Evolutionary conservation across 2,113 vertebrate genomes (phyloP).

Genomic region (Sphaerodactylus townsendi): DNA sequence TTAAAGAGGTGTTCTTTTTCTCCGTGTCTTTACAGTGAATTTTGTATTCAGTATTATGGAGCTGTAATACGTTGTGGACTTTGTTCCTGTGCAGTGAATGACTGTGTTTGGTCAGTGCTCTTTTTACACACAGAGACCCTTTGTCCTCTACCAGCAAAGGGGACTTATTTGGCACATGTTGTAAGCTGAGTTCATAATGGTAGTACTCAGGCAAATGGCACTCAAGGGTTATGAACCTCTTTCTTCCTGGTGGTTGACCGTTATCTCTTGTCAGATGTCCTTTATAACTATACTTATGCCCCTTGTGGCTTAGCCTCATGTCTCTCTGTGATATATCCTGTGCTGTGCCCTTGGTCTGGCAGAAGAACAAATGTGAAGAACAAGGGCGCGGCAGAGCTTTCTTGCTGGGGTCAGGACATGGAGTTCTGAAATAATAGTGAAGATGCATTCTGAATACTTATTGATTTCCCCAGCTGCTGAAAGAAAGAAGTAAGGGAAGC

Average conservation of each 20-base stretch:
- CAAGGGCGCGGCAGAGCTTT: not conserved
- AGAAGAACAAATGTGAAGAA: not conserved
- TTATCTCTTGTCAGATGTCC: not conserved
- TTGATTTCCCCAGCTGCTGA: not conserved
- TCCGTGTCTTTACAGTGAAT: not conserved
- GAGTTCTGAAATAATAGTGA: not conserved
- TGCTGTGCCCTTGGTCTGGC: not conserved
- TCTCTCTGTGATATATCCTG: not conserved
- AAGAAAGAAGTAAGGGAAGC: not conserved
- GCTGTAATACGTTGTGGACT: not conserved
- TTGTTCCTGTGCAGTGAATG: not conserved
- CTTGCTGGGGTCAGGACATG: not conserved
- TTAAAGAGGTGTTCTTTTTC: not conserved
- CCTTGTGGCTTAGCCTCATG: constrained; percentile 1
- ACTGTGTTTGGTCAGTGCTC: accelerated
- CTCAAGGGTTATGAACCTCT: not conserved
- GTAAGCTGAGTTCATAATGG: too few species aligned
- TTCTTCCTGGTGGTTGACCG: not conserved
- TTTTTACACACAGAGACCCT: not conserved
- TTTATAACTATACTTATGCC: not conserved
- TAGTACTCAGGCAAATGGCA: not conserved
- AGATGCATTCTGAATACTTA: not conserved
- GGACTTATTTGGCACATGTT: not conserved
- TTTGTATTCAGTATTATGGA: not conserved
- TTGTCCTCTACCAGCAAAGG: accelerated